Evolutionary conservation across 2,888 invertebrate genomes (phyloP).

Genomic region (Acronicta psi): DNA sequence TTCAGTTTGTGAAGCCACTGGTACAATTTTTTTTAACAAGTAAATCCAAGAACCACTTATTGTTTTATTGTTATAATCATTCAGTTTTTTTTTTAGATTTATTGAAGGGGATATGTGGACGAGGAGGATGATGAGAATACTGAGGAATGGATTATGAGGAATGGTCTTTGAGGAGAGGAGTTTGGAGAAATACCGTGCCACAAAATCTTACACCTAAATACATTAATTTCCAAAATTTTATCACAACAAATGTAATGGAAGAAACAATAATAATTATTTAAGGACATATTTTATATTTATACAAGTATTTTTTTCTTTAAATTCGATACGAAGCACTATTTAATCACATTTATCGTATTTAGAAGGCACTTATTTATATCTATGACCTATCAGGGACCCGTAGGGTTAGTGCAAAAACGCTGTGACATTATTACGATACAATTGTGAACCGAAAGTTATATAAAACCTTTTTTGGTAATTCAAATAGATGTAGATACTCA

Average conservation of each 20-base stretch:
- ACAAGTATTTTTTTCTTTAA: constrained; percentile 43
- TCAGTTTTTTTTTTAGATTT: neutral
- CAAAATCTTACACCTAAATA: constrained; percentile 39
- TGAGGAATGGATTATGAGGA: no score
- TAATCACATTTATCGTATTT: constrained; percentile 46
- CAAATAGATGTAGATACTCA: no score
- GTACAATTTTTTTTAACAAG: no score
- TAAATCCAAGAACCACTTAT: no score
- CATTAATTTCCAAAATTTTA: constrained; percentile 40
- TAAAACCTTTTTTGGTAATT: no score
- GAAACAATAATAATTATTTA: constrained; percentile 34
- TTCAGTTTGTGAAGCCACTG: neutral
- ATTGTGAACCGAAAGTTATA: no score
- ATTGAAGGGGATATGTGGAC: neutral
- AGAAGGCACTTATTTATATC: constrained; percentile 43
- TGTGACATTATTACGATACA: constrained; percentile 6
- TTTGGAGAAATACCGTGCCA: constrained; percentile 13
- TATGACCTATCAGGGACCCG: constrained; percentile 16
- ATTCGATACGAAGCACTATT: constrained; percentile 49
- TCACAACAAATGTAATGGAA: constrained; percentile 53
- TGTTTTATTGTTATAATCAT: no score
- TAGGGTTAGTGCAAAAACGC: neutral
- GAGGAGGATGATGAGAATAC: no score
- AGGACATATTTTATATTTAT: constrained; percentile 31
- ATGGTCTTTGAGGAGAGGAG: neutral